Percentiles rank a stretch among this genome's conserved stretches.
These are phyloP conservation scores for Gallinago undulata DNA, from an alignment of 2,113 vertebrate species.

Conservation along the genomic window DNA sequence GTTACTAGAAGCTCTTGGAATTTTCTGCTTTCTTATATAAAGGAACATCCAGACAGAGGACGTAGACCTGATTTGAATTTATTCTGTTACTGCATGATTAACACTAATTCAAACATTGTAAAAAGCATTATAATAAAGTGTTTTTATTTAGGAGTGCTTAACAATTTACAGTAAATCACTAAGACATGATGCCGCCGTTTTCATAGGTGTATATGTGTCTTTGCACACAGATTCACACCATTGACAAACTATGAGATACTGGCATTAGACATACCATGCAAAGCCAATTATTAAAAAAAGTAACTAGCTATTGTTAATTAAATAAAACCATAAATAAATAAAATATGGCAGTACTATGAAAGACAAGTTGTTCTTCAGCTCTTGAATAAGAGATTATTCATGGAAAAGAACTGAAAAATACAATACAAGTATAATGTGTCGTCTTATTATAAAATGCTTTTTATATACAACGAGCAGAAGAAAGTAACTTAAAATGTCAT, in stretches of 20 bases:
- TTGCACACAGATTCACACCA: neutral
- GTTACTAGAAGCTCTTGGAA: neutral
- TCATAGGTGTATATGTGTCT: neutral
- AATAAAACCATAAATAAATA: slow-evolving; percentile 39
- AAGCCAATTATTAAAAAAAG: slow-evolving; percentile 12
- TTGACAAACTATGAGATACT: neutral
- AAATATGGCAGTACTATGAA: neutral
- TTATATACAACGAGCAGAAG: neutral
- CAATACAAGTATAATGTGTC: neutral
- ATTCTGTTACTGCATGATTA: neutral
- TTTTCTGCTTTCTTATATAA: neutral
- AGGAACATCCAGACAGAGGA: neutral
- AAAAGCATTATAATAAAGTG: neutral
- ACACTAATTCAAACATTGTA: neutral
- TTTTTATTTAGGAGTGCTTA: neutral
- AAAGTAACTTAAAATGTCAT: neutral
- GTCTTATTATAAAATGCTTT: neutral
- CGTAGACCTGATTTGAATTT: neutral
- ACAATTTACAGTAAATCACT: neutral
- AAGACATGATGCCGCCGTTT: neutral
- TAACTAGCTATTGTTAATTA: neutral
- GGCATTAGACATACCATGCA: neutral
- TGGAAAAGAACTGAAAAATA: neutral
- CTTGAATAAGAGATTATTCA: neutral
- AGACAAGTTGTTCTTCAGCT: neutral